Evolutionary conservation across 1,140 invertebrate species (phyloP).

Genomic region (Anadara kagoshimensis): DNA sequence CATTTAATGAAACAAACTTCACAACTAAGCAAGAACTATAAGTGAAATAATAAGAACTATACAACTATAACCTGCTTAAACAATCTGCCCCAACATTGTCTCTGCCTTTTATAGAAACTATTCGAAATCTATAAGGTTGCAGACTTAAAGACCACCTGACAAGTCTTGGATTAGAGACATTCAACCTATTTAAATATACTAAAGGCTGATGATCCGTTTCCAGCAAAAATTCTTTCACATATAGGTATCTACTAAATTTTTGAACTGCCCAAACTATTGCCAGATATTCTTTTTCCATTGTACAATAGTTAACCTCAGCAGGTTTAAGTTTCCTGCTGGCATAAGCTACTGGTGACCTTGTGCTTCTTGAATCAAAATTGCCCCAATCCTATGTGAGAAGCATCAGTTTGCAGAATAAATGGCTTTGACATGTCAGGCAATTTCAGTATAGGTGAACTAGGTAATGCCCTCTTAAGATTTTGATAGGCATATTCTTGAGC

Average conservation of each 20-base stretch:
- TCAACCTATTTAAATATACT: slow-evolving; percentile 21
- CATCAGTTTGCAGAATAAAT: too few species aligned
- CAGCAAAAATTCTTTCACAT: slow-evolving; percentile 20
- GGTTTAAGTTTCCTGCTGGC: slow-evolving; percentile 17
- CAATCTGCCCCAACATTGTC: too few species aligned
- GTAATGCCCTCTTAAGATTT: too few species aligned
- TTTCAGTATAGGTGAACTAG: too few species aligned
- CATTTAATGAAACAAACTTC: too few species aligned
- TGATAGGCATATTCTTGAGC: too few species aligned
- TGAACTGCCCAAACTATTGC: slow-evolving; percentile 29
- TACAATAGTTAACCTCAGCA: slow-evolving; percentile 22
- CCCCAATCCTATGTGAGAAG: slow-evolving; percentile 32
- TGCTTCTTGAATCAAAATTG: too few species aligned
- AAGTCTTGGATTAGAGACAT: slow-evolving; percentile 27
- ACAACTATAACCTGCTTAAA: too few species aligned
- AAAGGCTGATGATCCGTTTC: slow-evolving; percentile 34
- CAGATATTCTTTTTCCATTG: slow-evolving; percentile 32
- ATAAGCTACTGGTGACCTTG: slow-evolving; percentile 24
- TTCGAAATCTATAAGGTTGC: slow-evolving; percentile 18
- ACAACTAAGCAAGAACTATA: too few species aligned
- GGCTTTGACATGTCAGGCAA: too few species aligned
- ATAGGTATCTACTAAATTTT: slow-evolving; percentile 21
- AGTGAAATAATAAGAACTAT: too few species aligned
- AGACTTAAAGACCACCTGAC: slow-evolving; percentile 21
- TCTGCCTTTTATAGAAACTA: slow-evolving; percentile 2